Evolutionary conservation across 2,113 vertebrate genomes (phyloP).

Genomic region (Oxyruncus cristatus): DNA sequence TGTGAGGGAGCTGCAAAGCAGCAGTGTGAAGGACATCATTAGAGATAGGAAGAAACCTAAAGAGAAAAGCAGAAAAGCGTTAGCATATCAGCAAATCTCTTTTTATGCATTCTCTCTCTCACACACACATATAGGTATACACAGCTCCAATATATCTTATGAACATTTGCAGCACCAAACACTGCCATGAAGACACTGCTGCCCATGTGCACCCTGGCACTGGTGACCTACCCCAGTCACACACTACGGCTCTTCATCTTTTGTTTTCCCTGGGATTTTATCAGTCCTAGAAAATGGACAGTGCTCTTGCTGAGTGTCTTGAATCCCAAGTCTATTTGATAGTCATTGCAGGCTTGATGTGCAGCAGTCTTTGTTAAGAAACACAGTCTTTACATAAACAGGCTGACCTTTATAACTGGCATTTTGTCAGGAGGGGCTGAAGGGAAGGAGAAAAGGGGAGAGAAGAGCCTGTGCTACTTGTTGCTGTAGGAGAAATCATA

Average conservation of each 20-base stretch:
- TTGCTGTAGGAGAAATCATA: background rate
- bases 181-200: background rate
- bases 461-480: background rate
- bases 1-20: background rate
- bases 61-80: background rate
- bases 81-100: background rate
- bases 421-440: background rate
- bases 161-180: background rate
- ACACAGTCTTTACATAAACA: background rate
- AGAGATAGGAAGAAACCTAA: background rate
- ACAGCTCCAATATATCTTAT: background rate
- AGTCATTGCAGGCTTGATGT: background rate
- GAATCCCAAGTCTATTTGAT: background rate
- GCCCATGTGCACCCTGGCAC: background rate
- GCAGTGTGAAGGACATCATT: background rate
- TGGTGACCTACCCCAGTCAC: background rate
- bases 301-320: background rate
- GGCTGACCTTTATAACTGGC: background rate
- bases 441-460: background rate
- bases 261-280: background rate
- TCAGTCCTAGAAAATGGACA: background rate
- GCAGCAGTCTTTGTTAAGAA: background rate
- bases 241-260: background rate
- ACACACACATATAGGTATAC: rapidly evolving
- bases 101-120: background rate